Evolutionary conservation across 2,113 vertebrate genomes (phyloP), one percentile per base, ranked within the genome.

Genomic region (Antechinus flavipes): DNA sequence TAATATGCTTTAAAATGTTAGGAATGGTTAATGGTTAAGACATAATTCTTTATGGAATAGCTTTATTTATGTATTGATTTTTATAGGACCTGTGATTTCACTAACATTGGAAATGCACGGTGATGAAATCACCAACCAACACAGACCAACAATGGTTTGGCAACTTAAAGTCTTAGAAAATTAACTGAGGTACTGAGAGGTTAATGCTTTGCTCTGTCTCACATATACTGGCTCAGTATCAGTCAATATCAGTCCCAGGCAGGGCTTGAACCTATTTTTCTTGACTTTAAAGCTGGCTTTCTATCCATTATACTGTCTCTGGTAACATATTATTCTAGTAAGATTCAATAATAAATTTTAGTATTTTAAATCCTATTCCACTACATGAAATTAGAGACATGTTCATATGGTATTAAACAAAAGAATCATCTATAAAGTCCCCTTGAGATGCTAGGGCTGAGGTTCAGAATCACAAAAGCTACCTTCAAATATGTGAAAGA

Each of bases 381-480:
- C 49, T 91, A 58, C 27, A 91, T 89, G 93, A 91, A 94, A 54
- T 8, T 84, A 0, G 53, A 89, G 46, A 54, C 14, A 19, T 55
- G 61, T 61, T 94, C 58, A 76, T 47, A 47, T 56, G 56, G 90
- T 54, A 95, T 93, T 91, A 92, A 93, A 92, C 35, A 93, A 93
- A 92, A 61, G 89, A 93, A 91, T 27, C 0, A 9, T 68, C 56
- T 56, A 22, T 89, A 42, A 42, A 42, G 68, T 55, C 3, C 76
- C 56, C 91, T 58, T 49, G 91, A 90, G 68, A 23, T 35, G 11
- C 11, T 68, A 49, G 91, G 25, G 35, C 42, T 89, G 76, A 96
- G 91, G 35, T 53, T 91, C 9, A n/a, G 35, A 30, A 11, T 68
- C 30, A 68, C 16, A 76, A 76, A 76, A 76, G 16, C 5, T n/a